These are phyloP conservation scores for Thryonomys swinderianus DNA, from an alignment of 2,113 vertebrate genomes.

Conservation along the genomic window DNA sequence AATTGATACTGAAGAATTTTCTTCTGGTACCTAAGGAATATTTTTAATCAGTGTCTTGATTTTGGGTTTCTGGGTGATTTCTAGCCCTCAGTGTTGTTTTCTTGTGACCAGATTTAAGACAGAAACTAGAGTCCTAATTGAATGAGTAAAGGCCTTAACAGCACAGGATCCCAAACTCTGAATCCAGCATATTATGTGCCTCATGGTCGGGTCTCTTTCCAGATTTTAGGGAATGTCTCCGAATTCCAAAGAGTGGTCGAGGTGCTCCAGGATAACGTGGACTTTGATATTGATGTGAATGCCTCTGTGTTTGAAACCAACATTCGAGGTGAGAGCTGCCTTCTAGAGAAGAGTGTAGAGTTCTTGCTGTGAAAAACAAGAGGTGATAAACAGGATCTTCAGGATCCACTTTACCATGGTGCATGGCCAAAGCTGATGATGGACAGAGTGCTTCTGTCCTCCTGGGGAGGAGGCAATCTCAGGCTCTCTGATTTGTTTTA, in stretches of 20 bases:
- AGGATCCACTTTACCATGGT: neutral
- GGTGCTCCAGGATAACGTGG: constrained; percentile 94
- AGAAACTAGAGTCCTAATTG: constrained; percentile 8
- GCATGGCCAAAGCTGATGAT: neutral
- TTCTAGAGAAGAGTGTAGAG: neutral
- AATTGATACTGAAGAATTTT: neutral
- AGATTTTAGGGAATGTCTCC: constrained; percentile 96
- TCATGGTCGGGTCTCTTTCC: constrained; percentile 21
- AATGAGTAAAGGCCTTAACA: neutral
- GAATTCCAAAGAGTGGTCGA: constrained; percentile 96
- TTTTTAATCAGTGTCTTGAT: neutral
- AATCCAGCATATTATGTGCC: neutral
- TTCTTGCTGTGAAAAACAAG: neutral
- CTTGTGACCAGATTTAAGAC: neutral
- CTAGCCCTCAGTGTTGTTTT: neutral
- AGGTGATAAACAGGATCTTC: neutral
- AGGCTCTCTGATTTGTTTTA: neutral
- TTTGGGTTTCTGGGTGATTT: neutral
- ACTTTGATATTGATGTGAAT: constrained; percentile 98
- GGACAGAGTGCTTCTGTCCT: neutral
- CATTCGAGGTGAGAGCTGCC: constrained; percentile 92
- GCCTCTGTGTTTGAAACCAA: constrained; percentile 99
- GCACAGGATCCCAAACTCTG: neutral
- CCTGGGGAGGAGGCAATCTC: neutral
- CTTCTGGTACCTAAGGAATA: neutral